Conservation (phyloP, 2,113 vertebrate species). For the Theropithecus gelada region DNA sequence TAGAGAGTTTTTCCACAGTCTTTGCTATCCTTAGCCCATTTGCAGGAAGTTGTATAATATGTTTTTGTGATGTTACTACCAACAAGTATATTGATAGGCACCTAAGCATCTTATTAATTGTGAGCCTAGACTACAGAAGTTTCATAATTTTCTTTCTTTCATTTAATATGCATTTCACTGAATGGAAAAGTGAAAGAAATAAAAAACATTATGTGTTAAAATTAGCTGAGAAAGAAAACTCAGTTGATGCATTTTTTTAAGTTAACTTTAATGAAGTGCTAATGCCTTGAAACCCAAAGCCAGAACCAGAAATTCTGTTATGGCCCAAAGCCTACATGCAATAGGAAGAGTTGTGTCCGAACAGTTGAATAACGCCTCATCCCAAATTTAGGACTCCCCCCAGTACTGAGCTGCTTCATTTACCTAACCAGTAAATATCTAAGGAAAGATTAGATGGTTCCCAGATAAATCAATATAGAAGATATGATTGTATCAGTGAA, state of each 20-base stretch:
- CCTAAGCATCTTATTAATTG: background rate
- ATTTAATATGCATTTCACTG: conserved; percentile 15
- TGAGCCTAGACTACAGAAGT: background rate
- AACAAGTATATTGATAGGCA: background rate
- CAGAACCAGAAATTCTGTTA: background rate
- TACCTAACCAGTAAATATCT: background rate
- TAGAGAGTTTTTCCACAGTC: background rate
- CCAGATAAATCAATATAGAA: background rate
- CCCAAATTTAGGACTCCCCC: background rate
- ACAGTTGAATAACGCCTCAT: background rate
- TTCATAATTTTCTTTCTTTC: background rate
- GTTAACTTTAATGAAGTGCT: background rate
- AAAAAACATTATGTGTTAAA: background rate
- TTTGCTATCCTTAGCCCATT: background rate
- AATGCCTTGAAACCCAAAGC: background rate
- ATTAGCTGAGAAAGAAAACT: conserved; percentile 35
- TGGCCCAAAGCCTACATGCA: background rate
- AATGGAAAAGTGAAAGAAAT: background rate
- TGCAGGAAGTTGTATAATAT: background rate
- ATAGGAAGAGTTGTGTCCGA: background rate
- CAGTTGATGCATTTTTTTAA: background rate
- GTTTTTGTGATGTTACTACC: background rate
- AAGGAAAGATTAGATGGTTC: background rate
- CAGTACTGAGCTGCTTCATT: background rate
- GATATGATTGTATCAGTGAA: background rate